Evolutionary conservation across 2,888 invertebrate genomes (phyloP), one percentile per base, ranked within the genome.

Genomic region (Alitta virens): DNA sequence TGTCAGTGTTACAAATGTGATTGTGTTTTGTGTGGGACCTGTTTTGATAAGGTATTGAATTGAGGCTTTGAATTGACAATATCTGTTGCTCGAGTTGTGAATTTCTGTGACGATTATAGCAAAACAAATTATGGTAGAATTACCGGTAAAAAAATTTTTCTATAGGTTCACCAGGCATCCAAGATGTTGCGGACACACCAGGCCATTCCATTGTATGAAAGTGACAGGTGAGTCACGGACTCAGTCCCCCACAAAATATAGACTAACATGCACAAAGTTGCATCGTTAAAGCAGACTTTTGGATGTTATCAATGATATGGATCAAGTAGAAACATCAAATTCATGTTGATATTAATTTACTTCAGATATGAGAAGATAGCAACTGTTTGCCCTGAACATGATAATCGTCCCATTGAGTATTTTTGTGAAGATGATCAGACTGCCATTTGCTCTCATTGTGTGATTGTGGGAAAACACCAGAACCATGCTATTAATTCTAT

Each of bases 401-500:
- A 74, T 26, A 73, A 73, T 23, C 67, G 75, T 55, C 70, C 72
- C 1, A 70, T 80, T 25, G 79, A 81, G 61, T 81, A 79, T 63
- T 79, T 70, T 71, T 81, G 81, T 71, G 76, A 78, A 62, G 76
- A 78, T 63, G 79, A 80, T 62, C 56, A 73, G 7, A 62, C 61
- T 3, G 65, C 76, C 27, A 78, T 79, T 46, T 81, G 81, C 60
- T 78, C 78, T 16, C 71, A 76, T 43, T 81, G 81, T 70, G 78
- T 78, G 33, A 76, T 80, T 38, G 68, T 75, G n/a, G 81, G 81
- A 1, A 69, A 68, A 2, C 81, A 81, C 66, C 74, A 78, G 65
- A 73, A 74, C 0, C 81, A 81, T 63, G 66, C 68, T 12, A 77
- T 81, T n/a, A 69, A 72, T 9, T 75, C 79, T 12, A 71, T 79